These are phyloP conservation scores for Rhinolophus ferrumequinum DNA, from an alignment of 2,113 vertebrate species.

Conservation along the genomic window DNA sequence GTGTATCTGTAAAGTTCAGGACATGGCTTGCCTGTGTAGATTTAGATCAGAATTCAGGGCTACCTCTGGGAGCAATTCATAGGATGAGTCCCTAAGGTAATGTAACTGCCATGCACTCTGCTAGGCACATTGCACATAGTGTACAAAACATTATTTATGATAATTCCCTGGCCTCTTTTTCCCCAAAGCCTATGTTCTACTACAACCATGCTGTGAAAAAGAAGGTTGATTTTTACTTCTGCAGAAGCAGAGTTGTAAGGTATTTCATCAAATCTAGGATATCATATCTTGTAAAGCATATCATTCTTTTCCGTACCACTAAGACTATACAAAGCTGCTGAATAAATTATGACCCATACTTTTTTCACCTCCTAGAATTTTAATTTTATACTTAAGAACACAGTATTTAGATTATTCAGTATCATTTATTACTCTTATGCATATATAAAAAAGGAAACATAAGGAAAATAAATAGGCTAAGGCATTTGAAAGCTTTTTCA, in stretches of 20 bases:
- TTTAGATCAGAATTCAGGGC: neutral
- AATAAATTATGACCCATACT: conserved; percentile 6
- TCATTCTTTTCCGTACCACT: conserved; percentile 34
- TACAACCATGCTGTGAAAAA: neutral
- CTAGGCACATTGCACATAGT: conserved; percentile 1
- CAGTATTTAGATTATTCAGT: neutral
- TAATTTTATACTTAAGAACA: neutral
- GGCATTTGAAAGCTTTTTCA: neutral
- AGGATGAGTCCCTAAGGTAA: neutral
- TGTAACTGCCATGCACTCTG: neutral
- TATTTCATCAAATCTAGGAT: conserved; percentile 48
- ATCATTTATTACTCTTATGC: neutral
- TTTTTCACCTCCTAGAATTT: conserved; percentile 46
- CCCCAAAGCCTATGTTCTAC: conserved; percentile 12
- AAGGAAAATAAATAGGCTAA: conserved; percentile 24
- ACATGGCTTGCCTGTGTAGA: neutral
- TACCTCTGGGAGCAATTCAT: neutral
- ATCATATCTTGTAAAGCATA: conserved; percentile 40
- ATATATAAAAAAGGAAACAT: conserved; percentile 2
- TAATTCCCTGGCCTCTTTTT: conserved; percentile 42
- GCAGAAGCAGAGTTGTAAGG: neutral
- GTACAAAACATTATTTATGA: conserved; percentile 11
- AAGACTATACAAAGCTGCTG: conserved; percentile 8
- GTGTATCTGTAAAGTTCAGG: neutral
- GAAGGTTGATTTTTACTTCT: neutral